Evolutionary conservation across 2,888 invertebrate genomes (phyloP).

Genomic region (Parnassius orleans): DNA sequence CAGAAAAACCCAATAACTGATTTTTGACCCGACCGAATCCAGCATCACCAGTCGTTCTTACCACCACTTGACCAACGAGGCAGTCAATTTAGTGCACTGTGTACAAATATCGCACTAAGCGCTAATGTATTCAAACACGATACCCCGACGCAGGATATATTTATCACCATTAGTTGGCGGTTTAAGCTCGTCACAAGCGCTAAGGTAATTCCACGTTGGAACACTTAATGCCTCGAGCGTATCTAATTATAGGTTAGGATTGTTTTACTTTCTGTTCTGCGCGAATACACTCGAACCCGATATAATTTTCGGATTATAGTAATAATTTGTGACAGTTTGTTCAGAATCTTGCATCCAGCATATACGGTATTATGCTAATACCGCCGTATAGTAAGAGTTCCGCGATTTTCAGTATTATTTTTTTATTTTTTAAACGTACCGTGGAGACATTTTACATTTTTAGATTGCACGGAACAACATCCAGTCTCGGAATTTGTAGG

Average conservation of each 20-base stretch:
- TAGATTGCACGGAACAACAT: too few species aligned
- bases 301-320: background rate
- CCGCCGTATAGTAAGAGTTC: too few species aligned
- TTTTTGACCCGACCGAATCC: too few species aligned
- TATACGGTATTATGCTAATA: too few species aligned
- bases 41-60: too few species aligned
- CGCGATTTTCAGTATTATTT: too few species aligned
- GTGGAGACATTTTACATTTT: too few species aligned
- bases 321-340: background rate
- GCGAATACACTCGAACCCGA: background rate
- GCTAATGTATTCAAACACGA: constrained; percentile 58
- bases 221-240: constrained; percentile 61
- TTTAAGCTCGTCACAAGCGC: constrained; percentile 67
- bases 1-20: too few species aligned
- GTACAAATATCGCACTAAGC: constrained; percentile 1
- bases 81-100: background rate
- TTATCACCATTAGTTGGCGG: constrained; percentile 72
- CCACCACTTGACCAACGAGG: too few species aligned
- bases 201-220: constrained; percentile 63
- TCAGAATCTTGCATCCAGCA: too few species aligned
- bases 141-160: constrained; percentile 61
- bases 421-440: too few species aligned
- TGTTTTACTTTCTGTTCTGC: background rate
- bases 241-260: constrained; percentile 50
- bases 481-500: too few species aligned